phyloP scores from a whole-genome alignment of 2,888 invertebrate genomes.

The Heteromyza rotundicornis region DNA sequence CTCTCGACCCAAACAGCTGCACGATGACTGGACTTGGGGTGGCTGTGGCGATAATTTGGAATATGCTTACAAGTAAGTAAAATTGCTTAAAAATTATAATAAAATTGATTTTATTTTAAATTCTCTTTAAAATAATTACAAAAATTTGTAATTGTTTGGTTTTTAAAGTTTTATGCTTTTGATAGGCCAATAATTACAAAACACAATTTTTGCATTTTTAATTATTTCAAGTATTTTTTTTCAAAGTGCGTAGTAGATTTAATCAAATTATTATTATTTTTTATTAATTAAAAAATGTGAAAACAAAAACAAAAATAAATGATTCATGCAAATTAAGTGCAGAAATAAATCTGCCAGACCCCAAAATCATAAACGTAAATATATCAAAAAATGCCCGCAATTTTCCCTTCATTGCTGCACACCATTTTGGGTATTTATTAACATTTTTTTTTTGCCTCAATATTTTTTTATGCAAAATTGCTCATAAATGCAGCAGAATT shows the following conservation, averaged over 20 bases:
- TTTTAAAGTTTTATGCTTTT: not conserved
- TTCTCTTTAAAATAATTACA: too few species aligned
- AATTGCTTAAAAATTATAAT: too few species aligned
- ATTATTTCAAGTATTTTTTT: not conserved
- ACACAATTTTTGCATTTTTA: not conserved
- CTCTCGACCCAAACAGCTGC: conserved; percentile 80
- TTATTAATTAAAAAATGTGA: too few species aligned
- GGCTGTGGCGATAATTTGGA: conserved; percentile 98
- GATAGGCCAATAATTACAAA: not conserved
- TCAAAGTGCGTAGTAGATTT: too few species aligned
- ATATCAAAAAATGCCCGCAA: not conserved
- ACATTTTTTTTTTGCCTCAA: not conserved
- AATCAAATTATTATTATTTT: too few species aligned
- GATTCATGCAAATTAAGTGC: conserved; percentile 1
- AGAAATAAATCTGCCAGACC: not conserved
- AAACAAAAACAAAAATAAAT: too few species aligned
- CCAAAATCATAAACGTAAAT: conserved; percentile 6
- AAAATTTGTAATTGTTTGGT: not conserved
- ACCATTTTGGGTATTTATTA: not conserved
- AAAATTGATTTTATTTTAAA: too few species aligned
- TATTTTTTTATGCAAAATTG: conserved; percentile 13
- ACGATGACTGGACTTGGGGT: conserved; percentile 96
- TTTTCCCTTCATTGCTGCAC: not conserved
- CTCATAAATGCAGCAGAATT: conserved; percentile 18
- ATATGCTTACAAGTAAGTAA: conserved; percentile 88